Conservation (phyloP, 2,888 invertebrate genomes). For the Kuschelorhynchus macadamiae region DNA sequence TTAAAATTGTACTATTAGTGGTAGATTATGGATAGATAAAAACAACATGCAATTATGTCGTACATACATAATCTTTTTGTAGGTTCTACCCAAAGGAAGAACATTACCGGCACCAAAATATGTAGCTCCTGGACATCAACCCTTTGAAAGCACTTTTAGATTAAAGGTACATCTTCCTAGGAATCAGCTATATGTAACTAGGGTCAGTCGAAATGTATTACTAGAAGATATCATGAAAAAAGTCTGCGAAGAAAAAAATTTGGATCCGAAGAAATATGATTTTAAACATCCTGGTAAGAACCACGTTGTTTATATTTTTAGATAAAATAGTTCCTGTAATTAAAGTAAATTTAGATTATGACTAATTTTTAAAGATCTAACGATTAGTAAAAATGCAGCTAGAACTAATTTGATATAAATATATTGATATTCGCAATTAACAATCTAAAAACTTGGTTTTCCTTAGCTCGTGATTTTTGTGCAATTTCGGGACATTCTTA, state of each 20-base stretch:
- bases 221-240: constrained; percentile 79
- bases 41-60: neutral
- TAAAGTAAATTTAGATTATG: too few relatives aligned
- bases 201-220: constrained; percentile 79
- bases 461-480: too few relatives aligned
- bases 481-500: neutral
- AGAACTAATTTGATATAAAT: too few relatives aligned
- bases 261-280: constrained; percentile 81
- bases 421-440: too few relatives aligned
- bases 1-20: too few relatives aligned
- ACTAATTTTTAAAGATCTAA: too few relatives aligned
- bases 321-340: too few relatives aligned
- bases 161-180: constrained; percentile 81
- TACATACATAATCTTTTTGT: neutral
- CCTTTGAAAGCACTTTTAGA: constrained; percentile 76
- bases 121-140: constrained; percentile 68
- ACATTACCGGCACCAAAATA: constrained; percentile 53
- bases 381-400: too few relatives aligned
- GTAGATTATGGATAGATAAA: neutral
- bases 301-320: neutral
- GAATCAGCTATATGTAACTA: constrained; percentile 83
- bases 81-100: constrained; percentile 46
- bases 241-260: constrained; percentile 82
- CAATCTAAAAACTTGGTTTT: too few relatives aligned
- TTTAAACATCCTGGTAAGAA: constrained; percentile 81